A percentile compares a stretch with the other conserved stretches of the same genome.
These are phyloP conservation scores for Delphinus delphis DNA, from an alignment of 2,113 vertebrate species.

Conservation along the genomic window DNA sequence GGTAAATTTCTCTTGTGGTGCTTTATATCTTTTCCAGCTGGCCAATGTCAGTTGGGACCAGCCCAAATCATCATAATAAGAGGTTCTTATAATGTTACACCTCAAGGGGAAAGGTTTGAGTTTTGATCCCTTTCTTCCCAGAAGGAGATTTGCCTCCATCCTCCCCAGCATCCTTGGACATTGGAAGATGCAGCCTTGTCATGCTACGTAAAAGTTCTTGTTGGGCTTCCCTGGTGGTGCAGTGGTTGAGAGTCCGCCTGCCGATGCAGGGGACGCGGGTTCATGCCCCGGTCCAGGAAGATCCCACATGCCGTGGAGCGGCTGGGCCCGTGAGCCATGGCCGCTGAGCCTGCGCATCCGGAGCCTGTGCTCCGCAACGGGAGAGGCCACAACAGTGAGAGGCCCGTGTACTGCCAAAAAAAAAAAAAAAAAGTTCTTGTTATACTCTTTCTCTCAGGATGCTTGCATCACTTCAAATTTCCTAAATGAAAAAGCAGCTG, in stretches of 20 bases:
- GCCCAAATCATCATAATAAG: neutral
- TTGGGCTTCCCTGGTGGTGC: neutral
- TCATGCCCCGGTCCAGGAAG: too few relatives aligned
- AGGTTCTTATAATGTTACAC: neutral
- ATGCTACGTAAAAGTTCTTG: neutral
- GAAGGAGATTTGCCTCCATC: neutral
- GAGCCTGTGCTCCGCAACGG: too few relatives aligned
- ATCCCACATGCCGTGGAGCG: too few relatives aligned
- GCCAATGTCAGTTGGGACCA: neutral
- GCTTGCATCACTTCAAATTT: neutral
- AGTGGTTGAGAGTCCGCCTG: too few relatives aligned
- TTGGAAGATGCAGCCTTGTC: neutral
- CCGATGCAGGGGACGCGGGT: too few relatives aligned
- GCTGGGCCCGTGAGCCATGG: too few relatives aligned
- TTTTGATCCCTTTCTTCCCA: slow-evolving; percentile 35
- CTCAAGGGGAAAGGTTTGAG: neutral
- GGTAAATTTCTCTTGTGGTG: neutral
- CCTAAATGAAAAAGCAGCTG: neutral
- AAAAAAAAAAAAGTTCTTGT: neutral
- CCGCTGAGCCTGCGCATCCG: too few relatives aligned
- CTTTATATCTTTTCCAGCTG: neutral
- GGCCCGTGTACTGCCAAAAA: too few relatives aligned
- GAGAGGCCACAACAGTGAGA: too few relatives aligned
- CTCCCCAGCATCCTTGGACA: neutral
- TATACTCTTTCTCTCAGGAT: neutral